phyloP scores from a whole-genome alignment of 1,140 invertebrate genomes.

The Bathynomus jamesi region DNA sequence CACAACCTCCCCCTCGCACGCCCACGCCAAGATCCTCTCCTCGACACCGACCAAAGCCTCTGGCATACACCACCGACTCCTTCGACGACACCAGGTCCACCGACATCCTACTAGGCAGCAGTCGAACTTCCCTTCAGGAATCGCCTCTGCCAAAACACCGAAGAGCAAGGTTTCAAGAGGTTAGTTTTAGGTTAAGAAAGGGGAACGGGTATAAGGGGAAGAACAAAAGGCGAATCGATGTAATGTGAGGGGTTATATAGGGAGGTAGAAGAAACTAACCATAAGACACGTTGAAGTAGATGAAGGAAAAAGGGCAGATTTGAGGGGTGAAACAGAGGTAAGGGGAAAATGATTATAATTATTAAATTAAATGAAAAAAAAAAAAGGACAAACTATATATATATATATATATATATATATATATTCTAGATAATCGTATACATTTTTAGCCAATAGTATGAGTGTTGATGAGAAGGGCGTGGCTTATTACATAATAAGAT shows the following conservation, averaged over 20 bases:
- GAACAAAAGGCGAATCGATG: neutral
- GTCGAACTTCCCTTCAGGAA: slow-evolving; percentile 50
- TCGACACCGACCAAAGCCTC: slow-evolving; percentile 40
- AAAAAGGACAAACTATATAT: too few relatives aligned
- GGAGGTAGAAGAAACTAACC: neutral
- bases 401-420: too few relatives aligned
- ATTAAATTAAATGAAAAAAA: too few relatives aligned
- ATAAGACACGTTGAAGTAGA: neutral
- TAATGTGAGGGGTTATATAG: neutral
- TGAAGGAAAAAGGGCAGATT: neutral
- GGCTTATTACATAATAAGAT: too few relatives aligned
- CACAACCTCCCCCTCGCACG: slow-evolving; percentile 14
- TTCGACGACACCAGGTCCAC: slow-evolving; percentile 53
- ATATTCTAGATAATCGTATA: too few relatives aligned
- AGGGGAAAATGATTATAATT: too few relatives aligned
- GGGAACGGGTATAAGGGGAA: neutral
- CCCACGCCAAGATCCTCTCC: slow-evolving; percentile 37
- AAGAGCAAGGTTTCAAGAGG: slow-evolving; percentile 77
- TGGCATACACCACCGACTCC: slow-evolving; percentile 41
- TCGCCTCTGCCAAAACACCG: slow-evolving; percentile 67
- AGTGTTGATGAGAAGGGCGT: too few relatives aligned
- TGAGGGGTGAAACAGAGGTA: neutral
- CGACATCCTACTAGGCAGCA: slow-evolving; percentile 35
- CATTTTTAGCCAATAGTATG: too few relatives aligned
- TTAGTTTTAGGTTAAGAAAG: slow-evolving; percentile 39